Base-by-base conservation (phyloP, 2,113 vertebrate species). In the Pachypanchax playfairii region DNA sequence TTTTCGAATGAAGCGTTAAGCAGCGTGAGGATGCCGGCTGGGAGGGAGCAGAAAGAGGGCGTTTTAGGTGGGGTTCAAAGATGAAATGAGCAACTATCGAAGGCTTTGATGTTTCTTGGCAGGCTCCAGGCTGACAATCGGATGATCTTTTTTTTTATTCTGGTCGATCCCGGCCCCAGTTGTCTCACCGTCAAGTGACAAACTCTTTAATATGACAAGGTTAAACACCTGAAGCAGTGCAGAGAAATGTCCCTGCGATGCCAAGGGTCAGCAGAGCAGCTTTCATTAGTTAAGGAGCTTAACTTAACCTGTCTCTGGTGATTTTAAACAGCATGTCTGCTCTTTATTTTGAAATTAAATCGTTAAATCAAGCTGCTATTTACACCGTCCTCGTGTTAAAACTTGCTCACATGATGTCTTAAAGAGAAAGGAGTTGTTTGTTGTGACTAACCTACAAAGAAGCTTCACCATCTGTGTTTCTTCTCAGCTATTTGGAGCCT, bases 101-200 rank as follows among this genome's bases (percentile, higher is more conserved):
- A 58, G 64, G 51, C 88, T 92, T 91, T 92, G 89, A 91, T 90
- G 89, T 90, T 79, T 77, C 50, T 70, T 87, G 82, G 85, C 83
- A 85, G 76, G 75, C 77, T 73, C 85, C 53, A 85, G 87, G 84
- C 76, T 90, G 85, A 91, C 89, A 91, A 85, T 86, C 86, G 75
- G 77, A 80, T 73, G 84, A 88, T 89, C 66, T 61, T 42, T 9
- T 42, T 4, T 10, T 18, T 42, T 4, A 78, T 61, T 51, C 20
- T 41, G 31, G 62, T 65, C 65, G 75, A 22, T 80, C 65, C 73
- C 54, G 71, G 77, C 77, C 79, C 79, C 66, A 61, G 71, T 73
- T 11, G 44, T 81, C 83, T 65, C 39, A 68, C 82, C 86, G 76
- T 84, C 41, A 68, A 70, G 80, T 85, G 84, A 88, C 68, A 87